Conservation (phyloP, 2,888 invertebrate species). For the Ectobius pallidus region DNA sequence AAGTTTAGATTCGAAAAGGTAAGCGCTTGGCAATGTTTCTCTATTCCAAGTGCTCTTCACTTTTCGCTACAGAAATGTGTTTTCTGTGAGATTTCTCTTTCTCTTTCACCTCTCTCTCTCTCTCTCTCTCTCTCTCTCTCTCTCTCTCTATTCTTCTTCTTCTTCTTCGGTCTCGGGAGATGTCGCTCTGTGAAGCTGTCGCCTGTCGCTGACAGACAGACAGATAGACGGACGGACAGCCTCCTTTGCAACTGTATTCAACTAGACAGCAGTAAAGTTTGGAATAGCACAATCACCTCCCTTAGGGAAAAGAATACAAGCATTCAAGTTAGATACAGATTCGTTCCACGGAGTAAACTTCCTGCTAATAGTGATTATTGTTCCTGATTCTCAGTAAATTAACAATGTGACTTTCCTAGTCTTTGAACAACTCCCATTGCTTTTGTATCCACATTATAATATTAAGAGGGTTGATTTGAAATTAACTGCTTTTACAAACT, state of each 20-base stretch:
- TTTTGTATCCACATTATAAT: too few relatives aligned
- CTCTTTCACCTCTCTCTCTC: background rate
- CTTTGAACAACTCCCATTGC: too few relatives aligned
- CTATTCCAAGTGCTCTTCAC: background rate
- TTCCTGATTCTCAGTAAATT: too few relatives aligned
- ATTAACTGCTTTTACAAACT: too few relatives aligned
- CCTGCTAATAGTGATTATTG: background rate
- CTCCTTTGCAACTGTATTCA: conserved; percentile 23
- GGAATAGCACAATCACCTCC: conserved; percentile 11
- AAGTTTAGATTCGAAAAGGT: conserved; percentile 10
- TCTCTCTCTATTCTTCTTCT: too few relatives aligned
- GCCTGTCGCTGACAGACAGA: conserved; percentile 28
- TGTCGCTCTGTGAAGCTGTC: conserved; percentile 23
- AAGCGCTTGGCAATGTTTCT: background rate
- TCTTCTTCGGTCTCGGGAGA: conserved; percentile 13
- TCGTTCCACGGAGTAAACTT: conserved; percentile 1
- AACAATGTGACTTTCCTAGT: too few relatives aligned
- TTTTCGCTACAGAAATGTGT: conserved; percentile 11
- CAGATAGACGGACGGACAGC: background rate
- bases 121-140: too few relatives aligned
- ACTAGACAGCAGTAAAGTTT: background rate
- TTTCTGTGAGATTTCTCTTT: conserved; percentile 28
- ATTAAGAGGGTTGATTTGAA: too few relatives aligned
- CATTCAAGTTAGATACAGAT: conserved; percentile 1
- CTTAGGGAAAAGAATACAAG: background rate